Conservation (phyloP, 2,888 invertebrate genomes). For the Drosophila antonietae region DNA sequence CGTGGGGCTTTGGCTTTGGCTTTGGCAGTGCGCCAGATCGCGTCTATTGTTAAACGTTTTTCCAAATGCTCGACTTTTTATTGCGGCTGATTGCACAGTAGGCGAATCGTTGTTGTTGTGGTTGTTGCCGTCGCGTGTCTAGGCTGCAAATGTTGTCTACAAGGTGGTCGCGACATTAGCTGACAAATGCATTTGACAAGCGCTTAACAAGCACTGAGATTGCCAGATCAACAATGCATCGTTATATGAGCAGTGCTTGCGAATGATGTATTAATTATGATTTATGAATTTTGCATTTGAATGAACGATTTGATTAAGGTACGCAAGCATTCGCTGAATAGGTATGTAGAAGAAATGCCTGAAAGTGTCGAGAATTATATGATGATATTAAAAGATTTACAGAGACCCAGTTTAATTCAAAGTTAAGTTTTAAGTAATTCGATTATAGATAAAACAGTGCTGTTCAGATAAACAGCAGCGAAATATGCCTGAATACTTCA, state of each 20-base stretch:
- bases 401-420: too few relatives aligned
- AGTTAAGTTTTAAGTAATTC: too few relatives aligned
- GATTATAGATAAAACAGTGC: background rate
- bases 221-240: constrained; percentile 19
- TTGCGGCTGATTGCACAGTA: constrained; percentile 44
- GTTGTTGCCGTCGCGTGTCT: constrained; percentile 34
- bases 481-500: too few relatives aligned
- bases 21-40: constrained; percentile 60
- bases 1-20: constrained; percentile 1
- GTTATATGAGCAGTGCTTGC: background rate
- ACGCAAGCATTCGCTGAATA: background rate
- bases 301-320: background rate
- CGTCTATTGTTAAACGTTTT: constrained; percentile 66
- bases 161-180: constrained; percentile 45
- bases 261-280: constrained; percentile 15
- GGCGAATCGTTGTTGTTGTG: constrained; percentile 29
- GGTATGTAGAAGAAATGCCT: too few relatives aligned
- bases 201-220: constrained; percentile 10
- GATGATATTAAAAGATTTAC: background rate
- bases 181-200: constrained; percentile 48
- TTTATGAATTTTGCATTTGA: constrained; percentile 2
- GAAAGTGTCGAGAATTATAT: too few relatives aligned
- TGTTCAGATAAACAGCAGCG: too few relatives aligned
- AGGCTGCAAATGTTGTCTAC: constrained; percentile 18
- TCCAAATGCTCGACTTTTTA: constrained; percentile 54